Base-by-base conservation (phyloP, 37 sponge, comb jelly and placozoan species). In the Agelas oroides region DNA sequence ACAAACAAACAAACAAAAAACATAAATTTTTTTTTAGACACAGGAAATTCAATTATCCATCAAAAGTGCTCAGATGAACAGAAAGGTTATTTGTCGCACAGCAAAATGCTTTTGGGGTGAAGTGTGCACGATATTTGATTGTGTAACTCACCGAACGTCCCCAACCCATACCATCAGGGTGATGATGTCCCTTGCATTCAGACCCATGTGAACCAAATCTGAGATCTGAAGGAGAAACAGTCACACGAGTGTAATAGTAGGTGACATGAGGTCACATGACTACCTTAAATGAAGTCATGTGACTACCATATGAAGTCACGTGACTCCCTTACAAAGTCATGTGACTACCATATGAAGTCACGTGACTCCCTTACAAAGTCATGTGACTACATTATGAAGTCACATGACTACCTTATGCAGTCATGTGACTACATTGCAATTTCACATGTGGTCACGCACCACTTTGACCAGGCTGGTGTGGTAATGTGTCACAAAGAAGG, bases 141-240 rank as follows among this genome's bases (percentile, higher is more conserved):
- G n/a, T n/a, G n/a, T 39, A 25, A 79, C 62, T 38, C 37, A 92
- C 92, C 84, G 83, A 18, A 92, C 30, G 34, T 89, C 89, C 52
- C 81, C 84, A 12, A 88, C 70, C 93, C 93, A 93, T 6, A 88
- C 41, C 83, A 88, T 85, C 54, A 93, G 66, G 1, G 75, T 37
- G 21, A 88, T 81, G 35, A 89, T 93, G 82, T 86, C 89, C 31
- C 79, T 27, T 5, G 89, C 86, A 77, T 82, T 84, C 0, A 86
- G 83, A 6, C 77, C 83, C 24, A 18, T 76, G 53, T 79, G 57
- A 32, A 93, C 75, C 70, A 88, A 76, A 3, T 71, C 59, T 56
- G 53, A 57, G 28, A 88, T 86, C 93, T 93, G 80, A 1, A 27
- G 20, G 40, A 68, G 5, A 53, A 63, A 81, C 2, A 28, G 62